These are phyloP conservation scores for Nyctalus aviator DNA, from an alignment of 2,797 vertebrate species.

Conservation along the genomic window DNA sequence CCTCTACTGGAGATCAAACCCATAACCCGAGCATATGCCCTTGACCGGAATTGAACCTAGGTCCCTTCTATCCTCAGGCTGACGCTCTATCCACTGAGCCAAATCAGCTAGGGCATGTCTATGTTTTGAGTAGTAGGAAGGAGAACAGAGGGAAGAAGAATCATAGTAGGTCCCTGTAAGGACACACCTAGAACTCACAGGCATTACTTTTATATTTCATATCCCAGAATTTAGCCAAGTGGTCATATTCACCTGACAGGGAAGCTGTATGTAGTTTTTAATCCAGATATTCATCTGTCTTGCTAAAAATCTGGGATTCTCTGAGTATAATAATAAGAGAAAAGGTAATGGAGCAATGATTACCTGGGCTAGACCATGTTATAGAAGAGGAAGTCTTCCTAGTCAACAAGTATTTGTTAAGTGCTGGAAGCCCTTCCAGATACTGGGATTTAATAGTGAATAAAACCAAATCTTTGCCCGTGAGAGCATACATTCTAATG, in stretches of 20 bases:
- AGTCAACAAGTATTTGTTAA: neutral
- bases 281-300: neutral
- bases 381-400: neutral
- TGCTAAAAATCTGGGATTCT: neutral
- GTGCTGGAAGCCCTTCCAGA: neutral
- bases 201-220: neutral
- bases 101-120: no score
- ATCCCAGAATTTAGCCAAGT: neutral
- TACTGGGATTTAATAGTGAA: neutral
- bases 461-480: neutral
- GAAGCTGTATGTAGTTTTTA: neutral
- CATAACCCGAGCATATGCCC: no score
- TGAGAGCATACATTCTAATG: neutral
- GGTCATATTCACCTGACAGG: neutral
- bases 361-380: neutral
- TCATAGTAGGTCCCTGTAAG: neutral
- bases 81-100: no score
- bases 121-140: neutral
- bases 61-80: no score
- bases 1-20: no score
- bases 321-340: neutral
- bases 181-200: neutral
- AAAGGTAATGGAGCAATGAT: neutral
- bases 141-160: neutral
- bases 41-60: no score